Evolutionary conservation across 2,888 invertebrate species (phyloP).

Genomic region (Patella caerulea): DNA sequence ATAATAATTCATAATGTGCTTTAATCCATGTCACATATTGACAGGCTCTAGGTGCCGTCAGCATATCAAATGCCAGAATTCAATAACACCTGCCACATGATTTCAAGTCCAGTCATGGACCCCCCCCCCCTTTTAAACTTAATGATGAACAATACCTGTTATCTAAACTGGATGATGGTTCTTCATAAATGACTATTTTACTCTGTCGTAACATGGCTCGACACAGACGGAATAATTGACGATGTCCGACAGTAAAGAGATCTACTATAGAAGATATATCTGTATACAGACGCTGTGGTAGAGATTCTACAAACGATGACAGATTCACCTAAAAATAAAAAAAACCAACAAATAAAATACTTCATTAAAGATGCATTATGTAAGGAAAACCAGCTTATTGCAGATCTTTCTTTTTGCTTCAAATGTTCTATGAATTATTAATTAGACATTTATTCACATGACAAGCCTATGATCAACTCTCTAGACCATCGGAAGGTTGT

Average conservation of each 20-base stretch:
- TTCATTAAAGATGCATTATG: too few relatives aligned
- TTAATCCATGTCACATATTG: background rate
- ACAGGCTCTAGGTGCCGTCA: background rate
- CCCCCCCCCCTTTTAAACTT: too few relatives aligned
- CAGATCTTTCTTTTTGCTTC: too few relatives aligned
- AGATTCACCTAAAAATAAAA: slow-evolving; percentile 43
- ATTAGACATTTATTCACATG: too few relatives aligned
- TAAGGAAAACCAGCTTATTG: too few relatives aligned
- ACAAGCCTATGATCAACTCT: too few relatives aligned
- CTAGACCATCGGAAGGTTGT: too few relatives aligned
- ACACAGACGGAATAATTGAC: slow-evolving; percentile 53
- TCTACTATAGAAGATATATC: slow-evolving; percentile 45
- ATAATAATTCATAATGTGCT: background rate
- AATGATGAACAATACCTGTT: slow-evolving; percentile 33
- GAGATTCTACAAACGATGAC: slow-evolving; percentile 43
- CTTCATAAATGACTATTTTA: slow-evolving; percentile 55
- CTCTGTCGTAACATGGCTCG: slow-evolving; percentile 49
- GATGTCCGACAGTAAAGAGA: slow-evolving; percentile 48
- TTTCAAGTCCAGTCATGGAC: too few relatives aligned
- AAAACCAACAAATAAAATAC: background rate
- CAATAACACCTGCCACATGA: background rate
- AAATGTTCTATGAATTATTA: too few relatives aligned
- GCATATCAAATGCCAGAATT: background rate
- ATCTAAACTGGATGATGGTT: slow-evolving; percentile 46
- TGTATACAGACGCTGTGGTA: slow-evolving; percentile 52